Evolutionary conservation across 2,888 invertebrate genomes (phyloP).

Genomic region (Pinctada fucata): DNA sequence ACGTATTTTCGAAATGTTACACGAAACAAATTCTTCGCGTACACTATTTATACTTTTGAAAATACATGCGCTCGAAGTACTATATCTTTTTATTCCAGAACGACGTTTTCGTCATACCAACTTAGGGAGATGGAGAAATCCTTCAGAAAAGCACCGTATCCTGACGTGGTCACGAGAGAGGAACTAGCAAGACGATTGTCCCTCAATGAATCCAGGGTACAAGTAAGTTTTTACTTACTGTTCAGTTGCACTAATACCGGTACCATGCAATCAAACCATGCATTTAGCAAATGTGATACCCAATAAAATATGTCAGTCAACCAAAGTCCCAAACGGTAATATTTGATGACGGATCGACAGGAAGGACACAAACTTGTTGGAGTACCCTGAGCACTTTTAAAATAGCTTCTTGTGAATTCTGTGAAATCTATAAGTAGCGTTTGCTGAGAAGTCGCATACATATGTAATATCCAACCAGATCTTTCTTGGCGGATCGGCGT

Average conservation of each 20-base stretch:
- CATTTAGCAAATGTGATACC: background rate
- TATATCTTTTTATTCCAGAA: constrained; percentile 81
- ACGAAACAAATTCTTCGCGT: too few relatives aligned
- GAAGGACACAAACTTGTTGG: too few relatives aligned
- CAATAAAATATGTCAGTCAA: too few relatives aligned
- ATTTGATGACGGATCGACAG: too few relatives aligned
- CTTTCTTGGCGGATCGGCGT: too few relatives aligned
- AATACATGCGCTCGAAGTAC: too few relatives aligned
- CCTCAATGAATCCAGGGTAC: constrained; percentile 86
- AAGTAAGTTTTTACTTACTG: constrained; percentile 53
- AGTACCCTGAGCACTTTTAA: background rate
- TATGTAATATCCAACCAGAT: too few relatives aligned
- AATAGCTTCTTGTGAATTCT: background rate
- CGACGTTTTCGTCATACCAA: constrained; percentile 96
- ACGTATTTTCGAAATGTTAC: too few relatives aligned
- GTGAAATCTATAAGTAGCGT: too few relatives aligned
- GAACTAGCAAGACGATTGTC: constrained; percentile 93
- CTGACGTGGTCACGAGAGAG: constrained; percentile 96
- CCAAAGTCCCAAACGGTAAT: too few relatives aligned
- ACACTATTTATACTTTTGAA: too few relatives aligned
- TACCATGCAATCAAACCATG: constrained; percentile 4
- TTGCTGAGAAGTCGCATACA: too few relatives aligned
- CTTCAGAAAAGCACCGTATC: constrained; percentile 96
- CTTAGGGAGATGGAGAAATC: constrained; percentile 94
- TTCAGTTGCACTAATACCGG: background rate